Conservation (phyloP, 2,113 vertebrate genomes). For the Zapus hudsonius region DNA sequence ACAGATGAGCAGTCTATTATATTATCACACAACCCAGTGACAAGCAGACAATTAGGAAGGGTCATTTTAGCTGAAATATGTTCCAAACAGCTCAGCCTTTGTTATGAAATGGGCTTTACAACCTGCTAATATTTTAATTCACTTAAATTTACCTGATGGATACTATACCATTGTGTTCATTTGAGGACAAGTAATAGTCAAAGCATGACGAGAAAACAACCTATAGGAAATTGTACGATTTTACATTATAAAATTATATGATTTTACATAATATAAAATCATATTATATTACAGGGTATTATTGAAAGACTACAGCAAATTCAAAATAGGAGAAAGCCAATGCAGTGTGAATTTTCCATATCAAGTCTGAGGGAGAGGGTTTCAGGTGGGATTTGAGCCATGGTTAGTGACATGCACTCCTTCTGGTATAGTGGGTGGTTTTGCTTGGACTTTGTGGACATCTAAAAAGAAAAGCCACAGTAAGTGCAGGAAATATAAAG, state of each 20-base stretch:
- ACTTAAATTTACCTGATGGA: neutral
- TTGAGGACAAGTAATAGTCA: neutral
- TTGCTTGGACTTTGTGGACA: neutral
- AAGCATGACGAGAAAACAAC: neutral
- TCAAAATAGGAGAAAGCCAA: neutral
- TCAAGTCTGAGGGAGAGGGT: neutral
- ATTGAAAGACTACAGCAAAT: neutral
- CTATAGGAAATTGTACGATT: constrained; percentile 32
- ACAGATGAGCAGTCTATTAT: neutral
- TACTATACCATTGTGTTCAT: neutral
- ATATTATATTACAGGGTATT: neutral
- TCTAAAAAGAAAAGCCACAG: neutral
- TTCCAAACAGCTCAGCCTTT: neutral
- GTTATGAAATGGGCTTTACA: constrained; percentile 24
- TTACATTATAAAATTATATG: no score
- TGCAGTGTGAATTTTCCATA: neutral
- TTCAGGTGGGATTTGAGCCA: neutral
- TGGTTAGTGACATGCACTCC: neutral
- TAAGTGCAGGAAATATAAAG: no score
- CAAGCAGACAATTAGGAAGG: neutral
- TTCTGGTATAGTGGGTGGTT: neutral
- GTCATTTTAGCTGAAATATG: neutral
- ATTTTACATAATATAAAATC: no score
- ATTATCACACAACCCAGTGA: constrained; percentile 7
- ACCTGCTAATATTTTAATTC: neutral